Evolutionary conservation across 1,140 invertebrate species (phyloP).

Genomic region (Drosophila varians): DNA sequence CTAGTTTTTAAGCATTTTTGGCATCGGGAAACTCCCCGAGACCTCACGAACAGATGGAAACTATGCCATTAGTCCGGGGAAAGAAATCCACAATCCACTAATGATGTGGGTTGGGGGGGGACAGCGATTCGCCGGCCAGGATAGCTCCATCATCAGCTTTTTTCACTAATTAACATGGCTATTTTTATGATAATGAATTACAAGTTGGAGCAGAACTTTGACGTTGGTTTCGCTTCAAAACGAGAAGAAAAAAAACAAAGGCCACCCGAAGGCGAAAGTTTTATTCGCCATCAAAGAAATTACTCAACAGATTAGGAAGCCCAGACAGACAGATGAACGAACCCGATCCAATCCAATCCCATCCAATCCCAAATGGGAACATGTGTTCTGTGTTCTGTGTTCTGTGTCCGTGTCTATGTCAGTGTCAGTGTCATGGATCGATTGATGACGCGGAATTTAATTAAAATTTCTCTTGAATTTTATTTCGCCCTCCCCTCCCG

Average conservation of each 20-base stretch:
- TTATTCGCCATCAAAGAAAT: slow-evolving; percentile 45
- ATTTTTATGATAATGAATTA: slow-evolving; percentile 76
- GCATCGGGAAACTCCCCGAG: background rate
- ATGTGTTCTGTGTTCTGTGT: slow-evolving; percentile 58
- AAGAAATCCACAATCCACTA: slow-evolving; percentile 49
- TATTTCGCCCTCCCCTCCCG: too few species aligned
- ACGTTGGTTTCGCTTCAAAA: slow-evolving; percentile 41
- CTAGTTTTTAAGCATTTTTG: slow-evolving; percentile 48
- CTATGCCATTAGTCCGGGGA: slow-evolving; percentile 57
- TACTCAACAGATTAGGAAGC: slow-evolving; percentile 34
- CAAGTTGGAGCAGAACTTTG: slow-evolving; percentile 58
- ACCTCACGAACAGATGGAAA: slow-evolving; percentile 32
- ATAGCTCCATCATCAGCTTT: slow-evolving; percentile 12
- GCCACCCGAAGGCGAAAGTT: slow-evolving; percentile 41
- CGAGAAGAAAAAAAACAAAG: background rate
- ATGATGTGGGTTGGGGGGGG: slow-evolving; percentile 49
- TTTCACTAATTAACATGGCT: slow-evolving; percentile 65
- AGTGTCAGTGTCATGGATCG: slow-evolving; percentile 36
- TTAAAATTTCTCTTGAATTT: slow-evolving; percentile 43
- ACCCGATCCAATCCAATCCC: slow-evolving; percentile 20
- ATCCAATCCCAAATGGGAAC: slow-evolving; percentile 34
- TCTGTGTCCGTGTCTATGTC: slow-evolving; percentile 48
- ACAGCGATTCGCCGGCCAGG: slow-evolving; percentile 48
- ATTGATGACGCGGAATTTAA: slow-evolving; percentile 53
- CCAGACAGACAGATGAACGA: slow-evolving; percentile 31